Evolutionary conservation across 2,113 vertebrate genomes (phyloP), one percentile per base, ranked within the genome.

Genomic region (Odontesthes bonariensis): DNA sequence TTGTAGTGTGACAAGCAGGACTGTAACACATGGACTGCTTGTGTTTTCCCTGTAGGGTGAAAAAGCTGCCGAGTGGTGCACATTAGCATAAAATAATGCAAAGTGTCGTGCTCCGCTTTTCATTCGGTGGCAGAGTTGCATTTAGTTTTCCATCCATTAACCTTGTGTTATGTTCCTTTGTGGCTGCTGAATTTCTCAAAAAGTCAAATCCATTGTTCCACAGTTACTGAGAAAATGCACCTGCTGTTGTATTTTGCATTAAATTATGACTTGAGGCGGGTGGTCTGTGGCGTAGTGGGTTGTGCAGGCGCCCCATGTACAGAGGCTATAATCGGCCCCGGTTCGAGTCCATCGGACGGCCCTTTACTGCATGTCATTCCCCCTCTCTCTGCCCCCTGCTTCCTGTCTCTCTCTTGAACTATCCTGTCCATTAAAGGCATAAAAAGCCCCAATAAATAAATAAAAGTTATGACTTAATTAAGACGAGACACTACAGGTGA

Each of bases 71-170:
- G 77, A 86, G 79, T 54, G 66, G 49, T 23, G 46, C 4, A 60
- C 73, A 92, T 92, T 92, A 91, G 86, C 92, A 94, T 93, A 86
- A 75, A 90, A 91, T 91, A 90, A 91, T 74, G 72, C 84, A 81
- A 82, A 88, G 66, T 67, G 72, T 76, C 51, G 57, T 53, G 69
- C 73, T 86, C 69, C 55, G 71, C 69, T 75, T 86, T 88, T 88
- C 61, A 74, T 77, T 88, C 52, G 72, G 73, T 82, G 69, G 19
- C 71, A 81, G 75, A 73, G 83, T 80, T 83, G 82, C 81, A 76
- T 84, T 73, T 79, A 81, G 44, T 85, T 87, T 86, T 69, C 83
- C 66, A 80, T 81, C 76, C 70, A 85, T 89, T 86, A 88, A 88
- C 85, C 76, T 85, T 77, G 66, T 58, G 61, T 86, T 79, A 70